phyloP scores from a whole-genome alignment of 92 coral and sea anemone species.

The Diadumene lineata region DNA sequence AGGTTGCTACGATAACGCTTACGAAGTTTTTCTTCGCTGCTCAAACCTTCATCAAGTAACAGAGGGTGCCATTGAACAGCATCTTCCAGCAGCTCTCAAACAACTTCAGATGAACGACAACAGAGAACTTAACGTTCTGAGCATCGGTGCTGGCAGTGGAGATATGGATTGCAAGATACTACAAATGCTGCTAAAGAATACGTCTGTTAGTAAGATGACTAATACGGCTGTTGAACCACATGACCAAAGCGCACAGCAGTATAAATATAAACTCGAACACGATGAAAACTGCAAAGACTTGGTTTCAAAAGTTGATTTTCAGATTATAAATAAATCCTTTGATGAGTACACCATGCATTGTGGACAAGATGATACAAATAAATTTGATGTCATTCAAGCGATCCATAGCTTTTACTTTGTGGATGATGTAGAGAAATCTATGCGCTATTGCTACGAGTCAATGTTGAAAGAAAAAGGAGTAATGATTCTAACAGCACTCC shows the following conservation, averaged over 20 bases:
- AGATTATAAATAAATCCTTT: background rate
- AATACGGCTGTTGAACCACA: background rate
- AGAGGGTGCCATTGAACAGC: background rate
- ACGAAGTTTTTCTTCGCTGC: background rate
- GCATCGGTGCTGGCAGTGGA: conserved; percentile 2
- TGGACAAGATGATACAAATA: background rate
- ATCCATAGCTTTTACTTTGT: background rate
- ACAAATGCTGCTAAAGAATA: background rate
- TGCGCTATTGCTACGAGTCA: background rate
- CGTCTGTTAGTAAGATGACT: background rate
- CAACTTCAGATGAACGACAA: background rate
- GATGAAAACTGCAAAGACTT: background rate
- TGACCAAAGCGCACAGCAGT: background rate
- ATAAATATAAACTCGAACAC: background rate
- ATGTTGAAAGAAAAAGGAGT: background rate
- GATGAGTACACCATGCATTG: background rate
- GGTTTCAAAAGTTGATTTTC: background rate
- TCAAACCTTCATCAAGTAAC: background rate
- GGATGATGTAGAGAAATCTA: background rate
- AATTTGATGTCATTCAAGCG: background rate
- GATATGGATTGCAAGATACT: background rate
- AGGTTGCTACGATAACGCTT: background rate
- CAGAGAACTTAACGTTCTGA: background rate
- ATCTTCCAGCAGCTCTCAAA: background rate
- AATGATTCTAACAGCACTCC: background rate